These are phyloP conservation scores for Addax nasomaculatus DNA, from an alignment of 2,113 vertebrate genomes.

Conservation along the genomic window DNA sequence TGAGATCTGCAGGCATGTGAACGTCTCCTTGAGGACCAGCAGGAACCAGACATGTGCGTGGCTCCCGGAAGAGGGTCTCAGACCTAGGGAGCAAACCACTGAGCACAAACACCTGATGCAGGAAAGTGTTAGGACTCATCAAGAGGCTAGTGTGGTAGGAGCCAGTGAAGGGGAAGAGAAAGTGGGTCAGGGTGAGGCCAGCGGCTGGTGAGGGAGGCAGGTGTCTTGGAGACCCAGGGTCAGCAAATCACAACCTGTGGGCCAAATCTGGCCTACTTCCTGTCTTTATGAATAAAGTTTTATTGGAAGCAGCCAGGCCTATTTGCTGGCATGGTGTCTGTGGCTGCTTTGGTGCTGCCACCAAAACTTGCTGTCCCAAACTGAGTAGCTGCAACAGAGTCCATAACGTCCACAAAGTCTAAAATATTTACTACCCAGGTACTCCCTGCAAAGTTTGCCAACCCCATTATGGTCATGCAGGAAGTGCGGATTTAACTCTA, in stretches of 20 bases:
- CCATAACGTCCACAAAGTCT: fast-evolving
- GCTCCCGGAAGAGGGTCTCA: background rate
- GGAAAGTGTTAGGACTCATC: background rate
- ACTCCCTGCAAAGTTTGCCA: background rate
- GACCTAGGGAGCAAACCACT: background rate
- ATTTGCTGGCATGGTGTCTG: background rate
- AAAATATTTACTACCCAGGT: background rate
- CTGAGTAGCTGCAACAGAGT: background rate
- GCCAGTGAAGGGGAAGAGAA: background rate
- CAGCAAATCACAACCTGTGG: background rate
- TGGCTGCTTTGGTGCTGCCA: background rate
- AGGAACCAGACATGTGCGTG: background rate
- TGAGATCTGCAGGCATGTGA: background rate
- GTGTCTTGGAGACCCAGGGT: background rate
- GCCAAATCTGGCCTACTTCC: background rate
- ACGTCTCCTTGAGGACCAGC: background rate
- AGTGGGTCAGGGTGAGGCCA: background rate
- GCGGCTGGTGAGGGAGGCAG: background rate
- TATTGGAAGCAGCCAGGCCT: background rate
- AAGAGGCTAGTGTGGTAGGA: background rate
- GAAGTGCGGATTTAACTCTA: background rate
- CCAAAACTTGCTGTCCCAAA: background rate
- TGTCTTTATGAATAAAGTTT: background rate
- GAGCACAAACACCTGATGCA: background rate
- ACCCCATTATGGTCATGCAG: no score